Percentiles rank a stretch among this genome's conserved stretches.
Evolutionary conservation across 2,113 vertebrate genomes (phyloP).

Genomic region (Desmodus rotundus): DNA sequence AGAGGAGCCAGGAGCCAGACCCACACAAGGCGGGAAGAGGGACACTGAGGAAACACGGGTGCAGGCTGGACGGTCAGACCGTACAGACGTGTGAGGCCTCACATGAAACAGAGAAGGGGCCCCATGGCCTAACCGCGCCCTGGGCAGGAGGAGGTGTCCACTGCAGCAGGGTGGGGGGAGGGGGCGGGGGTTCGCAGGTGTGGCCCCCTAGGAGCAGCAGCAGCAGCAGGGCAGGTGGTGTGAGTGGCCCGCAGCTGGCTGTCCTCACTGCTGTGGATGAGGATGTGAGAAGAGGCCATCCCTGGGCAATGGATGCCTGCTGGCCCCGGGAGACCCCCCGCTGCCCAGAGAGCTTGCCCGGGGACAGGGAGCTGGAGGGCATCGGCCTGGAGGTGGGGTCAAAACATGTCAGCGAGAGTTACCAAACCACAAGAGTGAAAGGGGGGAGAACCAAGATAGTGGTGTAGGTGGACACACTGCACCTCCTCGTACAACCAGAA

Average conservation of each 20-base stretch:
- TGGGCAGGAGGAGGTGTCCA: background rate
- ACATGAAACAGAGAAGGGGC: background rate
- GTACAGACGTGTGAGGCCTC: background rate
- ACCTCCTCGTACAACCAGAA: too few species aligned
- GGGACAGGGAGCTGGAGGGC: too few species aligned
- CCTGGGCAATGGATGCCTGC: background rate
- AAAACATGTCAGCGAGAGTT: too few species aligned
- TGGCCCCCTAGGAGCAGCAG: too few species aligned
- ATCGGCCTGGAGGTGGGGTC: too few species aligned
- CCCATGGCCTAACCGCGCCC: background rate
- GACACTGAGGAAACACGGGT: background rate
- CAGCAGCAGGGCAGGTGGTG: too few species aligned
- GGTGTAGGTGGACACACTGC: too few species aligned
- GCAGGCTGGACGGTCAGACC: background rate
- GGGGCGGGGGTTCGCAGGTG: too few species aligned
- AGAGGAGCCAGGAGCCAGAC: background rate
- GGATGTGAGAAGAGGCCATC: background rate
- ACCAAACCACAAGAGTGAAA: too few species aligned
- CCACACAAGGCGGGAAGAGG: background rate
- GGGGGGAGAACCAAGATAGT: too few species aligned
- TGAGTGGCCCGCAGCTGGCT: background rate
- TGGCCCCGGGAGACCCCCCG: background rate
- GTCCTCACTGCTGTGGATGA: background rate
- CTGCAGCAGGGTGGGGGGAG: too few species aligned
- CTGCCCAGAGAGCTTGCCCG: background rate